A percentile compares a stretch with the other conserved stretches of the same genome.
phyloP scores from a whole-genome alignment of 2,888 invertebrate genomes.

The Hartigia nigra region DNA sequence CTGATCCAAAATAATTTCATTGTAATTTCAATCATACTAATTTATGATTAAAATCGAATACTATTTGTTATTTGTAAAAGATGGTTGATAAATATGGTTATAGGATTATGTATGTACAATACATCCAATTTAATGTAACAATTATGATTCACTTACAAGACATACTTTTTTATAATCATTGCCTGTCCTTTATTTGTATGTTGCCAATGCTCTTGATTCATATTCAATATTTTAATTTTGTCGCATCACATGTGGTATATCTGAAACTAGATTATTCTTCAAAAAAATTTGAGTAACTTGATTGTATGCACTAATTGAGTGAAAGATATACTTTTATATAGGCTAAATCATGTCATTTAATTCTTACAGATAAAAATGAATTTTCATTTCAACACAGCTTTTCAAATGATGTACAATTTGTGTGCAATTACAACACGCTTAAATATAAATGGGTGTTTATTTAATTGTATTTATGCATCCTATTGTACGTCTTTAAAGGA shows the following conservation, averaged over 20 bases:
- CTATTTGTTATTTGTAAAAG: background rate
- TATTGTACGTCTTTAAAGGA: conserved; percentile 1
- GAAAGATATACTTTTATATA: background rate
- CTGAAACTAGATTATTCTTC: background rate
- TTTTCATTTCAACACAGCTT: conserved; percentile 1
- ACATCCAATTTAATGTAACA: background rate
- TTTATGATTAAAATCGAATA: background rate
- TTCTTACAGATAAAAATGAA: background rate
- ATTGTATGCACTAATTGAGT: background rate
- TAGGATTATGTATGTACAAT: background rate
- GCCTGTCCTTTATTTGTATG: background rate
- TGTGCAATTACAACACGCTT: background rate
- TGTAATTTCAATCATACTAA: background rate
- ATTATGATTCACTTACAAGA: background rate
- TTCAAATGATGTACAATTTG: background rate
- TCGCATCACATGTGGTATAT: background rate
- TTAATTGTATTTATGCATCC: background rate
- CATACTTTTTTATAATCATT: background rate
- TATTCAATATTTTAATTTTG: background rate
- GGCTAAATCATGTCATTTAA: background rate
- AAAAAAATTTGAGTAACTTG: background rate
- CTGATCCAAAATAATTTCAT: background rate
- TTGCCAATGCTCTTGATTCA: background rate
- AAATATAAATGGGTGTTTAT: background rate
- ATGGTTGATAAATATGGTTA: background rate